A percentile compares a stretch with the other conserved stretches of the same genome.
These are phyloP conservation scores for Meloidogyne floridensis DNA, from an alignment of 1,140 invertebrate genomes.

Conservation along the genomic window DNA sequence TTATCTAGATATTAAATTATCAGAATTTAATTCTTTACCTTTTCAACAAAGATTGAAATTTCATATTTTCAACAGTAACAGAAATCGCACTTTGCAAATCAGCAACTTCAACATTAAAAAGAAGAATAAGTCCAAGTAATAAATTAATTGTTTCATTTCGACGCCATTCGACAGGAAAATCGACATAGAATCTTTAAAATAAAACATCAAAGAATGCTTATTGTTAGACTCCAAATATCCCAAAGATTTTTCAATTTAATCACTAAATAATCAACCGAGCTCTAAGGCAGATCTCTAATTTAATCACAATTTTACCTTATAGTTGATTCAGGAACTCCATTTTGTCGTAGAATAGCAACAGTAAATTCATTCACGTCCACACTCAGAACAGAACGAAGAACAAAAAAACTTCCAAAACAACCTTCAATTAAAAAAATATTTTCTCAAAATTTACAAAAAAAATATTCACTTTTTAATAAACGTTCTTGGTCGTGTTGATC, in stretches of 20 bases:
- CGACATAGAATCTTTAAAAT: conserved; percentile 43
- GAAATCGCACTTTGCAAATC: conserved; percentile 40
- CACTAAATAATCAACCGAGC: neutral
- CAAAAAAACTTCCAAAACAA: conserved; percentile 21
- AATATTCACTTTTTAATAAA: conserved; percentile 34
- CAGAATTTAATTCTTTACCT: conserved; percentile 29
- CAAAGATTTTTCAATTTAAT: neutral
- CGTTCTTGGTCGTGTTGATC: conserved; percentile 34
- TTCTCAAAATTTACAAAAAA: too few species aligned
- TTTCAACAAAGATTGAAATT: conserved; percentile 31
- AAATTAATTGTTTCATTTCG: conserved; percentile 49
- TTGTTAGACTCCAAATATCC: neutral
- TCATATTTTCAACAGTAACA: conserved; percentile 41
- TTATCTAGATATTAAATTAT: neutral
- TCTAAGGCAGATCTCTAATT: too few species aligned
- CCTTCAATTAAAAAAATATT: conserved; percentile 13
- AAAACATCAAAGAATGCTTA: neutral
- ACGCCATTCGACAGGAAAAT: conserved; percentile 49
- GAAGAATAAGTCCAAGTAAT: conserved; percentile 41
- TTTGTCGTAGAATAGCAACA: conserved; percentile 30
- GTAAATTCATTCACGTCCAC: conserved; percentile 23
- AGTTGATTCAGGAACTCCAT: conserved; percentile 33
- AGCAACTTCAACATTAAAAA: conserved; percentile 45
- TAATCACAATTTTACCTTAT: neutral
- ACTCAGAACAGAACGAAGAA: conserved; percentile 25